Conservation (phyloP, 2,888 invertebrate genomes). For the Ametastegia equiseti region DNA sequence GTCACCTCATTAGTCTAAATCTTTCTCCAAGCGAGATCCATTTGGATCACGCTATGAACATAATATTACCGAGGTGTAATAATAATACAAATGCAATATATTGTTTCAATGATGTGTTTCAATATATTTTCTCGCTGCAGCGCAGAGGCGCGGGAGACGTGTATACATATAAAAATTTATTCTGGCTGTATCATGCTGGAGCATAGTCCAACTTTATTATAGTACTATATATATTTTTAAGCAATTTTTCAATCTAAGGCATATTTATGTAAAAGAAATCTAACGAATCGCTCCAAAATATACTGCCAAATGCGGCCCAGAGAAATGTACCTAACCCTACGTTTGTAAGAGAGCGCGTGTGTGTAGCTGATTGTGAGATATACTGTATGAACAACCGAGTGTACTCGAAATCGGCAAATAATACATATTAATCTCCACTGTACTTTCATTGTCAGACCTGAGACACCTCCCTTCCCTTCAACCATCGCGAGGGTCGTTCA, state of each 20-base stretch:
- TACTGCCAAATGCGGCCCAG: conserved; percentile 24
- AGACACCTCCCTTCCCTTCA: background rate
- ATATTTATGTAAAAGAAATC: conserved; percentile 3
- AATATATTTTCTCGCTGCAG: conserved; percentile 6
- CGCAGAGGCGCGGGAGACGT: background rate
- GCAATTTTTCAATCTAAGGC: conserved; percentile 5
- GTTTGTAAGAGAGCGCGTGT: conserved; percentile 1
- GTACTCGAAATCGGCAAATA: conserved; percentile 25
- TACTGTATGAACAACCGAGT: conserved; percentile 20
- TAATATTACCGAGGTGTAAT: background rate
- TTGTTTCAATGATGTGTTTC: background rate
- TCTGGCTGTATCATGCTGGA: conserved; percentile 29
- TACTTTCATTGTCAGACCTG: too few species aligned
- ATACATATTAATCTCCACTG: conserved; percentile 28
- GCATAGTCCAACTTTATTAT: conserved; percentile 15
- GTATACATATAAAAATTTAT: background rate
- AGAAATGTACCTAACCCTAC: conserved; percentile 7
- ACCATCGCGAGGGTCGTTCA: too few species aligned
- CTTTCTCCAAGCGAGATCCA: background rate
- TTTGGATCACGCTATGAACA: background rate
- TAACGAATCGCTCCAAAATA: conserved; percentile 35
- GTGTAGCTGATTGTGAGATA: conserved; percentile 7
- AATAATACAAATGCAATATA: background rate
- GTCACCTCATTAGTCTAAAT: background rate
- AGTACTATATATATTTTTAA: conserved; percentile 40